Evolutionary conservation across 2,888 invertebrate species (phyloP), one percentile per base, ranked within the genome.

Genomic region (Mactromeris polynyma): DNA sequence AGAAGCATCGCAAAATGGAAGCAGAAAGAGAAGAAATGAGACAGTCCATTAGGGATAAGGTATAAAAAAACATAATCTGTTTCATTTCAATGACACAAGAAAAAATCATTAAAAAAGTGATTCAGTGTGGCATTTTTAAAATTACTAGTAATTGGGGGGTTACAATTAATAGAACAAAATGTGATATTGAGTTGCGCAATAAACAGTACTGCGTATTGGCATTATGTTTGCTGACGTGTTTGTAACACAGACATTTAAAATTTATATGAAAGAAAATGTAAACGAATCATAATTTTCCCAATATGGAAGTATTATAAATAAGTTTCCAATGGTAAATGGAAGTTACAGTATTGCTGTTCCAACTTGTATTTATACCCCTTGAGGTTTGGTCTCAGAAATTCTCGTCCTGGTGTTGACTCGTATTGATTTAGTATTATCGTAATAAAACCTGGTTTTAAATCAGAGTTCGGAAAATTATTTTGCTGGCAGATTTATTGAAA

Each of bases 1-100:
- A 99, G 97, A 99, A 99, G 97, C 99, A 99, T 97, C 98, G 99
- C 96, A 99, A 99, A 97, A 99, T 99, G 99, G 99, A 99, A 97
- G 99, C 99, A 96, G 99, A 99, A 97, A 97, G 99, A 94, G 99
- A 99, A 97, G 99, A 98, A 97, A 99, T 99, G 99, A 98, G 99
- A 97, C 99, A 99, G 97, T 99, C 99, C 97, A 99, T 99, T 97
- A 98, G 99, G 97, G 99, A 99, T 97, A 99, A 99, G 98, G 99
- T 99, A 97, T 19, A 46, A 4, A 33, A n/a, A 9, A 9, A 51
- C 2, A 7, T 26, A 2, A 64, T 26, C 4, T 7, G 6, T 69
- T 77, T 38, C 40, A 73, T 31, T 31, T 36, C 73, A 6, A 21
- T 73, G 33, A 73, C n/a, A n/a, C n/a, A 40, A 40, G 40, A 40